Evolutionary conservation across 35 echinoderm and acorn worm species (phyloP).

Genomic region (Ophiothrix spiculata): DNA sequence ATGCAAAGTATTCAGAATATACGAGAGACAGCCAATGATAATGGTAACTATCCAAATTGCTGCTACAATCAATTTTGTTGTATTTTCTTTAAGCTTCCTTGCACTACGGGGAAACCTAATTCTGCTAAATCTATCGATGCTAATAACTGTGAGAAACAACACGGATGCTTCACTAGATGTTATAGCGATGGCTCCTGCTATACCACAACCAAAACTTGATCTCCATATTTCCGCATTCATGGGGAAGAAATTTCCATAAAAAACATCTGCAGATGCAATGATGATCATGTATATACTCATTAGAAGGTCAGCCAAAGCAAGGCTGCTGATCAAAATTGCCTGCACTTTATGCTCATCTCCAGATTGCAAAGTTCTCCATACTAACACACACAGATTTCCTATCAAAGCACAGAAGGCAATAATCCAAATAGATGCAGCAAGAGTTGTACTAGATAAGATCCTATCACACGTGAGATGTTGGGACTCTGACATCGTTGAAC

Average conservation of each 20-base stretch:
- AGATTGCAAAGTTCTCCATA: not conserved
- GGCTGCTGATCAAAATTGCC: constrained; percentile 28
- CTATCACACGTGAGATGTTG: not conserved
- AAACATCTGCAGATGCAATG: constrained; percentile 27
- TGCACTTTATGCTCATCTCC: not conserved
- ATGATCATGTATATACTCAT: constrained; percentile 57
- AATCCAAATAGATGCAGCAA: not conserved
- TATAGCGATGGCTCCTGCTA: constrained; percentile 17
- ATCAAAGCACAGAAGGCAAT: not conserved
- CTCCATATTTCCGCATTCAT: constrained; percentile 27
- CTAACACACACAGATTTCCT: not conserved
- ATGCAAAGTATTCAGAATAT: not conserved
- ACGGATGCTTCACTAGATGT: constrained; percentile 47
- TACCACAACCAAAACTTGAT: not conserved
- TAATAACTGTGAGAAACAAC: constrained; percentile 36
- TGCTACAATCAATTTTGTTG: not conserved
- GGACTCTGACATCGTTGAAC: not conserved
- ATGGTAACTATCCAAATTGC: not conserved
- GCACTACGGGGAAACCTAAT: constrained; percentile 19
- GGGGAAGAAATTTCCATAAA: constrained; percentile 17
- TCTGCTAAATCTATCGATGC: constrained; percentile 1
- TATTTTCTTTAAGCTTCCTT: not conserved
- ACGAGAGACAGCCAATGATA: not conserved
- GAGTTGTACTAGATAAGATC: not conserved
- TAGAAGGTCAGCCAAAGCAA: constrained; percentile 42